phyloP scores from a whole-genome alignment of 92 coral and sea anemone species.

The Ricordea florida region DNA sequence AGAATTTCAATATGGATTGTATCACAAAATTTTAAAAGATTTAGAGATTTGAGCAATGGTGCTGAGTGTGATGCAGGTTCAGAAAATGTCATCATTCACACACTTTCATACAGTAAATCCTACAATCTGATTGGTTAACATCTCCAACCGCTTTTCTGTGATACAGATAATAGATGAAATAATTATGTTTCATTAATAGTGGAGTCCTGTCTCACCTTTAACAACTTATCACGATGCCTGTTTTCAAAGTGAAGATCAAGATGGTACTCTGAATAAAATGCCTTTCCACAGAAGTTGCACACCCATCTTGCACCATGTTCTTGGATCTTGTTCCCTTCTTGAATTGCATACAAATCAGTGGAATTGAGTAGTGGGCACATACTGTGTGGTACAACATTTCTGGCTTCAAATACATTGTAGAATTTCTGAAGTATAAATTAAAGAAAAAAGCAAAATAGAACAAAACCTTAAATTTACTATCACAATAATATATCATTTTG shows the following conservation, averaged over 20 bases:
- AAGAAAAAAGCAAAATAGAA: background rate
- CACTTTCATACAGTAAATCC: no score
- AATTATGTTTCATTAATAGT: no score
- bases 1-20: no score
- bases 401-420: conserved; percentile 62
- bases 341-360: conserved; percentile 72
- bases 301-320: conserved; percentile 86
- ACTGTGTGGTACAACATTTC: conserved; percentile 21
- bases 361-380: conserved; percentile 69
- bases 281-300: conserved; percentile 89
- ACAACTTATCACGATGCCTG: conserved; percentile 74
- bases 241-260: conserved; percentile 87
- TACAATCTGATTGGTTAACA: no score
- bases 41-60: no score
- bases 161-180: no score
- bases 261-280: conserved; percentile 71
- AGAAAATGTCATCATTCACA: no score
- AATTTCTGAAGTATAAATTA: conserved; percentile 57
- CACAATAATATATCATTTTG: no score
- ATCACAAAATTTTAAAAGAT: no score
- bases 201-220: conserved; percentile 46
- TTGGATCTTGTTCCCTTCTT: conserved; percentile 73
- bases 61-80: no score
- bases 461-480: no score
- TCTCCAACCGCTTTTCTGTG: no score